Evolutionary conservation across 2,797 vertebrate species (phyloP), one percentile per base, ranked within the genome.

Genomic region (Chloroceryle amazona): DNA sequence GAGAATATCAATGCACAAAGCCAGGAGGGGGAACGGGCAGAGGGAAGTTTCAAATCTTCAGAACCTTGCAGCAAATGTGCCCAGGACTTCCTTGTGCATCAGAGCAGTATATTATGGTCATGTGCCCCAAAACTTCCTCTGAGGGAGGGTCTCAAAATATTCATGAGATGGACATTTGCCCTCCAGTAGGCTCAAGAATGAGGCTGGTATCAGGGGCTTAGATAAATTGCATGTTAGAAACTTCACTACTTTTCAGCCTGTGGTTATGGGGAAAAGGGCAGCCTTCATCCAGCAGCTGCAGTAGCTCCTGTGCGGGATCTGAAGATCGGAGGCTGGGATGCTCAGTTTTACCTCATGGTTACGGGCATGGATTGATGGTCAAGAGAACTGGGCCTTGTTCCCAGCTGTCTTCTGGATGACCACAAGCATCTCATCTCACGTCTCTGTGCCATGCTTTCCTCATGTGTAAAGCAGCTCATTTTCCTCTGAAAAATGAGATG

Each of bases 1-100:
- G 78, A 76, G 97, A 96, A 97, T 97, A 89, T 65, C 93, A 97
- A 96, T 95, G 95, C 44, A 41, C 6, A 13, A 65, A 92, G 66
- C 22, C 76, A 39, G 86, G 62, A 81, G n/a, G n/a, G 28, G n/a
- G 58, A 95, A 28, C 0, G 2, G 37, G n/a, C n/a, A 81, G 52
- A 76, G 68, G 57, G 33, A 86, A 83, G 28, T 86, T 86, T 74
- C 19, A 37, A 18, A n/a, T 80, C 62, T 89, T 81, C 70, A 39
- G 37, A 57, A 58, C 14, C 46, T 61, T 54, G 29, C n/a, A 66
- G 71, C 11, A 72, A 89, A 60, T 3, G 12, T 1, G 3, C 39
- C n/a, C 10, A 33, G 35, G 47, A 49, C 26, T 79, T 90, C 22
- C 0, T 6, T 10, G 13, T 26, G 13, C 22, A 65, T 67, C 17